Percentiles rank a stretch among this genome's conserved stretches.
phyloP scores from a whole-genome alignment of 2,797 vertebrate genomes.

The Clarias laeviceps region DNA sequence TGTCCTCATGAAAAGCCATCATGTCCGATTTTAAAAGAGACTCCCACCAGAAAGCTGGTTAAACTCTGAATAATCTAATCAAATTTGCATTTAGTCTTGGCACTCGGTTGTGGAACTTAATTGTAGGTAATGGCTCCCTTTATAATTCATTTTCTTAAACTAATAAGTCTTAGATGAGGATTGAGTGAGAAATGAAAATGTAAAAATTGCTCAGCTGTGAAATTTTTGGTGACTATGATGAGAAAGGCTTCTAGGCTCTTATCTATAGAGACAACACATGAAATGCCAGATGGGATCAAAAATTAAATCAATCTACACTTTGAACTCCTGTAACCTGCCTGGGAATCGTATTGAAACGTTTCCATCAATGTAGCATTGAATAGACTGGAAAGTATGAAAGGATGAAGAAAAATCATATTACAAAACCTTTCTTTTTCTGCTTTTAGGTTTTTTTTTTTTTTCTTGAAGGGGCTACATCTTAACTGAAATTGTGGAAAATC shows the following conservation, averaged over 20 bases:
- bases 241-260: constrained; percentile 1
- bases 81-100: constrained; percentile 31
- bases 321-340: not conserved
- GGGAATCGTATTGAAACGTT: not conserved
- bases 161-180: constrained; percentile 5
- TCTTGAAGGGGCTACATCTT: not conserved
- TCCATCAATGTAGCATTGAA: not conserved
- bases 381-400: not conserved
- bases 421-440: not conserved
- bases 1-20: not conserved
- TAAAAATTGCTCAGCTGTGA: constrained; percentile 17
- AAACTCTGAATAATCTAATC: constrained; percentile 23
- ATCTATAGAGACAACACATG: not conserved
- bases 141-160: constrained; percentile 8
- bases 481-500: not conserved
- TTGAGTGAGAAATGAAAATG: constrained; percentile 18
- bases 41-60: not conserved
- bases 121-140: not conserved
- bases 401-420: not conserved
- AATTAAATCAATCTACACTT: not conserved
- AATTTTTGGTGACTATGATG: constrained; percentile 5
- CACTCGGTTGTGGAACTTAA: constrained; percentile 12
- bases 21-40: constrained; percentile 3
- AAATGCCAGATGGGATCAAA: constrained; percentile 11
- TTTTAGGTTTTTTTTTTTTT: not conserved